Evolutionary conservation across 2,113 vertebrate species (phyloP).

Genomic region (Lutjanus erythropterus): DNA sequence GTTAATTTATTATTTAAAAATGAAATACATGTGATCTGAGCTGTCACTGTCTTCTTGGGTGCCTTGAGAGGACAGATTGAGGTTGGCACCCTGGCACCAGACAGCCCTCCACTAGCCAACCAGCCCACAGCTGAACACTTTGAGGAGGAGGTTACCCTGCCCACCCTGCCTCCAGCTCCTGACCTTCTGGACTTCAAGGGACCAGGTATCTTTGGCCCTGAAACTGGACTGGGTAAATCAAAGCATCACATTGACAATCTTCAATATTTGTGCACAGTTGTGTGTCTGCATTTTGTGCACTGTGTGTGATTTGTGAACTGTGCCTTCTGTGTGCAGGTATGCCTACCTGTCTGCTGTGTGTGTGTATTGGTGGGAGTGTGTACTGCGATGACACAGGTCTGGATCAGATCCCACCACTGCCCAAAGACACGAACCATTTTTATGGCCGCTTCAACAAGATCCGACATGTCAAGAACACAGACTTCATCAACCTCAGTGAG

Average conservation of each 20-base stretch:
- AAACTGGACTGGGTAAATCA: constrained; percentile 78
- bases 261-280: neutral
- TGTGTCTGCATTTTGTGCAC: neutral
- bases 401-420: constrained; percentile 83
- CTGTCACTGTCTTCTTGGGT: neutral
- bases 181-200: constrained; percentile 57
- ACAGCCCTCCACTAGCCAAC: constrained; percentile 8
- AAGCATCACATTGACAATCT: neutral
- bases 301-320: neutral
- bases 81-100: constrained; percentile 62
- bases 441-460: constrained; percentile 90
- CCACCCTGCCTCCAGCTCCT: constrained; percentile 1
- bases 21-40: no score
- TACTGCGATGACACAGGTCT: constrained; percentile 87
- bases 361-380: constrained; percentile 86
- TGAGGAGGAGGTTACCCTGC: constrained; percentile 39
- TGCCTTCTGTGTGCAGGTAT: constrained; percentile 71
- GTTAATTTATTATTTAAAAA: no score
- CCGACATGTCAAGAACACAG: constrained; percentile 62
- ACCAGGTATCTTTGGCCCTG: constrained; percentile 66
- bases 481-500: constrained; percentile 86
- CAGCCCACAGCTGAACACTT: constrained; percentile 8
- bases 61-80: constrained; percentile 60
- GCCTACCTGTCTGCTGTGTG: constrained; percentile 87
- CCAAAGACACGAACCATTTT: constrained; percentile 85